A percentile compares a stretch with the other conserved stretches of the same genome.
phyloP scores from a whole-genome alignment of 2,113 vertebrate genomes.

The Notothenia coriiceps region DNA sequence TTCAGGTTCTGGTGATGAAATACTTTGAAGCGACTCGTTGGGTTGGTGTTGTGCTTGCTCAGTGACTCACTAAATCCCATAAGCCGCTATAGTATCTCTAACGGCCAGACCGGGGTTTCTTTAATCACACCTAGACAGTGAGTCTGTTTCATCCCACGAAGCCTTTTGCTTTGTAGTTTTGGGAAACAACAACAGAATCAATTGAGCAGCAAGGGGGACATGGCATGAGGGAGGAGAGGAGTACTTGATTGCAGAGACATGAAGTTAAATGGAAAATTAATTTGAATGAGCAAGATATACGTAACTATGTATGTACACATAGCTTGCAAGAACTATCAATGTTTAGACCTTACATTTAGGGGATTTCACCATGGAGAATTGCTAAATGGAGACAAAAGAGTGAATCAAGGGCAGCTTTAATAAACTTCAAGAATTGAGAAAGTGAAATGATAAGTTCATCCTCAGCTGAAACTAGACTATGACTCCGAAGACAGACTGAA shows the following conservation, averaged over 20 bases:
- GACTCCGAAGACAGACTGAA: constrained; percentile 55
- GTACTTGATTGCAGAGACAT: constrained; percentile 42
- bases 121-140: constrained; percentile 79
- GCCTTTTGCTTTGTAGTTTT: constrained; percentile 68
- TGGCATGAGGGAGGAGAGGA: constrained; percentile 43
- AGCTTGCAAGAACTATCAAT: constrained; percentile 8
- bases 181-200: constrained; percentile 70
- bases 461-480: constrained; percentile 45
- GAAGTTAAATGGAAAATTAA: constrained; percentile 23
- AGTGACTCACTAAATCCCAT: constrained; percentile 77
- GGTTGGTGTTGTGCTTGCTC: constrained; percentile 56
- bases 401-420: constrained; percentile 68
- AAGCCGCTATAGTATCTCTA: constrained; percentile 80
- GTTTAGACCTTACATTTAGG: constrained; percentile 15
- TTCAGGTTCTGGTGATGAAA: constrained; percentile 61
- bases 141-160: constrained; percentile 74
- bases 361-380: constrained; percentile 10
- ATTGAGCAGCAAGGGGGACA: constrained; percentile 65
- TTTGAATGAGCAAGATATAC: constrained; percentile 26
- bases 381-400: constrained; percentile 35
- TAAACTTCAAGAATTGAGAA: constrained; percentile 44
- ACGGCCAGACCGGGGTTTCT: constrained; percentile 75
- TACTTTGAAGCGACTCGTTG: constrained; percentile 75
- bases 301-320: constrained; percentile 32
- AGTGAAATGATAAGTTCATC: constrained; percentile 61